These are phyloP conservation scores for Pilophorus perplexus DNA, from an alignment of 2,888 invertebrate genomes.

Conservation along the genomic window DNA sequence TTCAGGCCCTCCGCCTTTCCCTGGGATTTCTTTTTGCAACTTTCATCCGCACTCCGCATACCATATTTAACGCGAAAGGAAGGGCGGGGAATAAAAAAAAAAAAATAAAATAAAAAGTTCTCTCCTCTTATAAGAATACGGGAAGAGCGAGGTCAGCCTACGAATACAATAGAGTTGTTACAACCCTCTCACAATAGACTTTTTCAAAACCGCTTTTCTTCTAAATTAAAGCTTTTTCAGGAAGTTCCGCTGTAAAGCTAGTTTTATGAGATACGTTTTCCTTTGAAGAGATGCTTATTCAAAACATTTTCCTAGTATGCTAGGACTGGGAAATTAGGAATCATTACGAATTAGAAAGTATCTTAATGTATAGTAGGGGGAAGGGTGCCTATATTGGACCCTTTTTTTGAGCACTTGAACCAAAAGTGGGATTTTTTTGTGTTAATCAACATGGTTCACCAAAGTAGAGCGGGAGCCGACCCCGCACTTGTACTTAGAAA, in stretches of 20 bases:
- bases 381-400: too few relatives aligned
- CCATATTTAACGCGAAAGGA: conserved; percentile 35
- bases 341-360: too few relatives aligned
- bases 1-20: not conserved
- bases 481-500: too few relatives aligned
- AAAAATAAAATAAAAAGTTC: conserved; percentile 1
- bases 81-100: not conserved
- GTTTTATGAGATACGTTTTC: conserved; percentile 17
- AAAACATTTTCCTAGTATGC: too few relatives aligned
- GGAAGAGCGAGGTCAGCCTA: not conserved
- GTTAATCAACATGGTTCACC: too few relatives aligned
- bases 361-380: too few relatives aligned
- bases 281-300: not conserved
- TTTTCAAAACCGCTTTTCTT: conserved; percentile 33
- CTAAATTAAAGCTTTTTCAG: conserved; percentile 32
- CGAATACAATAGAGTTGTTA: conserved; percentile 39
- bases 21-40: conserved; percentile 37
- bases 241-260: conserved; percentile 22
- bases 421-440: too few relatives aligned
- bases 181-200: conserved; percentile 20
- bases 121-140: conserved; percentile 22
- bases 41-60: conserved; percentile 39
- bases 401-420: too few relatives aligned
- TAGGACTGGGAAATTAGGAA: too few relatives aligned
- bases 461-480: too few relatives aligned